Percentiles rank a stretch among this genome's conserved stretches.
phyloP scores from a whole-genome alignment of 2,888 invertebrate species.

The Diogma glabrata region DNA sequence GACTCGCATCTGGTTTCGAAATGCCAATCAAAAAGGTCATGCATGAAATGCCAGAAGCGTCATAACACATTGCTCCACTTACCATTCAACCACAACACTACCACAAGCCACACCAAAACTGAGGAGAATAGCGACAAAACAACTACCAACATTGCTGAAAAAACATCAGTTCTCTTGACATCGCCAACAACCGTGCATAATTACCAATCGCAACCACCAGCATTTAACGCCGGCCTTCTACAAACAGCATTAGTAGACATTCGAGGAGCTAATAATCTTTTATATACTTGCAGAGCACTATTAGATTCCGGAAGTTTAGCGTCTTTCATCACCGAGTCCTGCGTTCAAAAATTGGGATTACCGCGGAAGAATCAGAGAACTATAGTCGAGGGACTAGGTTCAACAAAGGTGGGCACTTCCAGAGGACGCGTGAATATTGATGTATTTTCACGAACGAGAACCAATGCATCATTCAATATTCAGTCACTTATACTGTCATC shows the following conservation, averaged over 20 bases:
- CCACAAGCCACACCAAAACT: neutral
- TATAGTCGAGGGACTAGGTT: neutral
- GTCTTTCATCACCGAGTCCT: neutral
- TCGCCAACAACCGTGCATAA: neutral
- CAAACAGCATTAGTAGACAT: neutral
- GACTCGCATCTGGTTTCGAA: neutral
- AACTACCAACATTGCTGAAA: neutral
- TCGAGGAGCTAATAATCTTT: neutral
- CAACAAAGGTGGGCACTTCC: slow-evolving; percentile 1
- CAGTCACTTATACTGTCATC: neutral
- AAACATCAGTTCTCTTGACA: neutral
- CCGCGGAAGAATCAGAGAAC: neutral
- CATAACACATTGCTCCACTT: slow-evolving; percentile 1
- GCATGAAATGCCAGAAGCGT: neutral
- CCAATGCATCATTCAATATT: too few relatives aligned
- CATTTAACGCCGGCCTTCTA: neutral
- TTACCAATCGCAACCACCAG: neutral
- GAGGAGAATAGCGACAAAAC: neutral
- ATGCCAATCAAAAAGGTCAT: neutral
- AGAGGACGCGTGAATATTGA: too few relatives aligned
- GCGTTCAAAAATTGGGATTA: neutral
- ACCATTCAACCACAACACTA: too few relatives aligned
- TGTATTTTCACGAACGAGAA: too few relatives aligned
- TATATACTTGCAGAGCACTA: neutral
- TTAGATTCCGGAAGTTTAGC: slow-evolving; percentile 1